These are phyloP conservation scores for Limnephilus lunatus DNA, from an alignment of 2,888 invertebrate species.

Conservation along the genomic window DNA sequence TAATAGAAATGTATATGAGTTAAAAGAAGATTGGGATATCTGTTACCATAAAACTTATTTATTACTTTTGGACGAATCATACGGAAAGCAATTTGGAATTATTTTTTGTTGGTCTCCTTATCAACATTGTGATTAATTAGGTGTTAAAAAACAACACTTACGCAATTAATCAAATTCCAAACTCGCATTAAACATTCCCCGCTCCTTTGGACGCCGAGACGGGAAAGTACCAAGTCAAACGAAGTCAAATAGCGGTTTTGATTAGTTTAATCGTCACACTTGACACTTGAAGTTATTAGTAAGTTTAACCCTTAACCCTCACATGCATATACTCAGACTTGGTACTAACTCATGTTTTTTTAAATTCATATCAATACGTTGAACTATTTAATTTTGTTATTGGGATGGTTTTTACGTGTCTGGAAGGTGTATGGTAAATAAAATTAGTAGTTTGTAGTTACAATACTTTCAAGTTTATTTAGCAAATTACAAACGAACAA, in stretches of 20 bases:
- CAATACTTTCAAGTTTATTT: too few species aligned
- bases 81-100: neutral
- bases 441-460: too few species aligned
- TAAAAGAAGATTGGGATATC: too few species aligned
- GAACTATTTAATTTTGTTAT: too few species aligned
- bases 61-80: neutral
- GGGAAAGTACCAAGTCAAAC: neutral
- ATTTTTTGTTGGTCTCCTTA: neutral
- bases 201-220: neutral
- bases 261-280: neutral
- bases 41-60: neutral
- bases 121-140: neutral
- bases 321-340: neutral
- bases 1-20: too few species aligned
- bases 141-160: neutral
- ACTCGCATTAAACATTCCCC: neutral
- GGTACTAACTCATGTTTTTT: neutral
- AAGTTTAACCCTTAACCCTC: neutral
- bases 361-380: neutral
- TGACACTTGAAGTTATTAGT: neutral
- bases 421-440: too few species aligned
- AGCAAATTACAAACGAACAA: too few species aligned
- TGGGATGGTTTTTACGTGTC: too few species aligned
- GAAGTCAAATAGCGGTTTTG: neutral
- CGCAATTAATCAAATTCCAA: neutral